Conservation (phyloP, 2,797 vertebrate genomes). For the Gobio occitaniae region DNA sequence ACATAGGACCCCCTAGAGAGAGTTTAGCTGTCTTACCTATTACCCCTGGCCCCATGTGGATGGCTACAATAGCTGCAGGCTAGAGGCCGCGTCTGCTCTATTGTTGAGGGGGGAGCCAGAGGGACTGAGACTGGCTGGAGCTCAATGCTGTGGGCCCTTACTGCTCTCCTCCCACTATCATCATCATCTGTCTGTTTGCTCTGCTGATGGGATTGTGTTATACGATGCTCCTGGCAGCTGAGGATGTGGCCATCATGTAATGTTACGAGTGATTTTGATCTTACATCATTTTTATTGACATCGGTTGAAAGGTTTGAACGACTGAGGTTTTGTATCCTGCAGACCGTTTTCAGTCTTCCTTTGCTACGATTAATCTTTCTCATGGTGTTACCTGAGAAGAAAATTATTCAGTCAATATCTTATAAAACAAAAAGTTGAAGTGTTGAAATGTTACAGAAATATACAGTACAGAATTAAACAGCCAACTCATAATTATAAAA, state of each 20-base stretch:
- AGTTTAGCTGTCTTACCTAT: constrained; percentile 76
- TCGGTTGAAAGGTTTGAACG: background rate
- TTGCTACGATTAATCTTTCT: background rate
- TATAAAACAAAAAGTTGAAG: too few relatives aligned
- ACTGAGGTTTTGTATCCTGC: background rate
- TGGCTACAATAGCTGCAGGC: constrained; percentile 73
- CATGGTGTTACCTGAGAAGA: background rate
- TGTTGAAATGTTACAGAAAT: background rate
- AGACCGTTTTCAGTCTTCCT: background rate
- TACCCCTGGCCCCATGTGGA: constrained; percentile 77
- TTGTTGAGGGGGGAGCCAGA: constrained; percentile 77
- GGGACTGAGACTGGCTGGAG: constrained; percentile 63
- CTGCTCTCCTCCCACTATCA: constrained; percentile 55
- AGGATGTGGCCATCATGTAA: background rate
- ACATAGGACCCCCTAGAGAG: constrained; percentile 63
- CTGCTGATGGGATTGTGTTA: constrained; percentile 62
- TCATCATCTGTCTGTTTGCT: constrained; percentile 68
- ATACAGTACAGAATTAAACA: background rate
- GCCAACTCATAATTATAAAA: background rate
- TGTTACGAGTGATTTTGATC: background rate
- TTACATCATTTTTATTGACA: background rate
- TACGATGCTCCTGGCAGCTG: background rate
- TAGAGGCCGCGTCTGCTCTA: constrained; percentile 77
- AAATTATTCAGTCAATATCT: background rate
- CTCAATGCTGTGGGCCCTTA: constrained; percentile 16